Conservation (phyloP, 53 echinoderm and acorn worm genomes). For the Actinopyga echinites region DNA sequence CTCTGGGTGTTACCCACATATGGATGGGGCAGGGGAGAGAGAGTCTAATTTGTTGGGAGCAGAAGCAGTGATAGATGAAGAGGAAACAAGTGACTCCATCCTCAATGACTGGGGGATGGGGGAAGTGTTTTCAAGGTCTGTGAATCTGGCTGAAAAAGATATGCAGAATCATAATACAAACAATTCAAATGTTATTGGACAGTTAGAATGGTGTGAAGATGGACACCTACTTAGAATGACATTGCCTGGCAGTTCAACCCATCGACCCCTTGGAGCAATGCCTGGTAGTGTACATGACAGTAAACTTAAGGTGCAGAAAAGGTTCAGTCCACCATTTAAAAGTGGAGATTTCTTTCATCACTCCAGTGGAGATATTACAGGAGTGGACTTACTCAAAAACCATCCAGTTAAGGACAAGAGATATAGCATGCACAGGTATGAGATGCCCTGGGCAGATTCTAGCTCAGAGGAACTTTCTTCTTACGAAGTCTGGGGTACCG, state of each 20-base stretch:
- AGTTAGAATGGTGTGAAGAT: conserved; percentile 47
- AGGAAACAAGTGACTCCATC: not conserved
- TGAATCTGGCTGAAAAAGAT: not conserved
- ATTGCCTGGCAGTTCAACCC: conserved; percentile 23
- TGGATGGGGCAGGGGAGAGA: conserved; percentile 31
- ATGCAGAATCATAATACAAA: conserved; percentile 29
- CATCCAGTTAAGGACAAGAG: conserved; percentile 25
- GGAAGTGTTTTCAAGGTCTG: not conserved
- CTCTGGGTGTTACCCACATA: conserved; percentile 37
- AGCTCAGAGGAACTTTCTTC: not conserved
- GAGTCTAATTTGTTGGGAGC: conserved; percentile 11
- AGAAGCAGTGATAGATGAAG: conserved; percentile 22
- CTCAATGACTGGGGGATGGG: conserved; percentile 30
- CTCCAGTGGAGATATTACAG: conserved; percentile 23
- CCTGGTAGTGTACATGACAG: not conserved
- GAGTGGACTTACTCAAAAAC: conserved; percentile 40
- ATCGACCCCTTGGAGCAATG: conserved; percentile 10
- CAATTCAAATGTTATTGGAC: conserved; percentile 37
- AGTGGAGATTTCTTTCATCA: not conserved
- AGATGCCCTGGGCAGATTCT: conserved; percentile 28
- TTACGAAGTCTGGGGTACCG: conserved; percentile 13
- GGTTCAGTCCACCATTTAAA: not conserved
- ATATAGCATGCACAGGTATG: conserved; percentile 7
- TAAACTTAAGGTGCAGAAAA: not conserved
- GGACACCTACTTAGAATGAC: conserved; percentile 62